A percentile compares a stretch with the other conserved stretches of the same genome.
Conservation (phyloP, 2,113 vertebrate genomes). For the Cyanoramphus novaezelandiae region DNA sequence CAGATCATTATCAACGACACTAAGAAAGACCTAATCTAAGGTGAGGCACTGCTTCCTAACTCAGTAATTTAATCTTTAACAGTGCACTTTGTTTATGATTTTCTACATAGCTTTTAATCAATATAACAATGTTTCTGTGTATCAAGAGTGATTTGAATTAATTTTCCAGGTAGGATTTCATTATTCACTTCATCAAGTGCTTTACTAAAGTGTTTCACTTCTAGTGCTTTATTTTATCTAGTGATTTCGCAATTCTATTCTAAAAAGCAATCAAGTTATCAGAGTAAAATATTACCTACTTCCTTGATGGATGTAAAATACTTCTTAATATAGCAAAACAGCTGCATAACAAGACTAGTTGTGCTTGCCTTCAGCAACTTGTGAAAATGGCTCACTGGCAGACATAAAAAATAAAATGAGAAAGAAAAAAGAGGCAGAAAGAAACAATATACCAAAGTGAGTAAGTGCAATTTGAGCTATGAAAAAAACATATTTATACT, state of each 20-base stretch:
- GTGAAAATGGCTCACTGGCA: not conserved
- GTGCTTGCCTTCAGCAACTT: not conserved
- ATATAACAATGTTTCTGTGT: not conserved
- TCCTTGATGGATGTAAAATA: not conserved
- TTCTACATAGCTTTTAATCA: conserved; percentile 10
- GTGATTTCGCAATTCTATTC: not conserved
- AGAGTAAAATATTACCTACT: not conserved
- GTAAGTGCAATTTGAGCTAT: not conserved
- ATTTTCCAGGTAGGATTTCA: not conserved
- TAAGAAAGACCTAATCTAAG: not conserved
- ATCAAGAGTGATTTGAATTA: not conserved
- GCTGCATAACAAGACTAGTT: not conserved
- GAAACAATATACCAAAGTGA: not conserved
- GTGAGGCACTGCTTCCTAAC: not conserved
- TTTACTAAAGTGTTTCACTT: not conserved
- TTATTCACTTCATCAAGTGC: not conserved
- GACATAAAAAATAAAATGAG: not conserved
- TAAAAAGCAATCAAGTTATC: not conserved
- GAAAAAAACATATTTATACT: not conserved
- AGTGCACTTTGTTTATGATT: not conserved
- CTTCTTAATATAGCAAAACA: not conserved
- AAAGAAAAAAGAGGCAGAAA: not conserved
- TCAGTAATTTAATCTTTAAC: not conserved
- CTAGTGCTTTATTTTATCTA: not conserved
- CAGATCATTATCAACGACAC: not conserved